A percentile compares a stretch with the other conserved stretches of the same genome.
phyloP scores from a whole-genome alignment of 92 coral and sea anemone species.

The Porites divaricata region DNA sequence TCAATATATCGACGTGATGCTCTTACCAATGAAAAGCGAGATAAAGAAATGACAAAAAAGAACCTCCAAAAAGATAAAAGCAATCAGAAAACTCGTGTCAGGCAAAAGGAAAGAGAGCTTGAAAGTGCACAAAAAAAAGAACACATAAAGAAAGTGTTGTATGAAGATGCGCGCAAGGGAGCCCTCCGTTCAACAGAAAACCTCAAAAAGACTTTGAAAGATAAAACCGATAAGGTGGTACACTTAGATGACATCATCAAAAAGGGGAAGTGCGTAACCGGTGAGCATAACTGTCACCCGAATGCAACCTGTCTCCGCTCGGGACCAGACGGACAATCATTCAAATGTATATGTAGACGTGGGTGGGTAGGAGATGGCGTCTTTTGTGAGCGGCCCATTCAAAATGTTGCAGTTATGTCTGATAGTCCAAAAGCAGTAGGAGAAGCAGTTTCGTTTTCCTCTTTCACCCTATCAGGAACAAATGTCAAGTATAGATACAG shows the following conservation, averaged over 20 bases:
- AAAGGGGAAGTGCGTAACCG: conserved; percentile 64
- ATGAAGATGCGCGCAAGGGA: conserved; percentile 17
- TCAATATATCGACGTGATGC: conserved; percentile 59
- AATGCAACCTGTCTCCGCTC: conserved; percentile 68
- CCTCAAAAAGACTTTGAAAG: conserved; percentile 40
- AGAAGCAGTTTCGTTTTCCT: conserved; percentile 47
- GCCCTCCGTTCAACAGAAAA: conserved; percentile 17
- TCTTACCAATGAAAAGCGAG: conserved; percentile 3
- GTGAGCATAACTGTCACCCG: conserved; percentile 71
- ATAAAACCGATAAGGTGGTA: conserved; percentile 36
- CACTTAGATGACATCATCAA: conserved; percentile 41
- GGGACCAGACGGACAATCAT: conserved; percentile 60
- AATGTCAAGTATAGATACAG: conserved; percentile 56
- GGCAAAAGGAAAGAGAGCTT: conserved; percentile 37
- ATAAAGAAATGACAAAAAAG: conserved; percentile 10
- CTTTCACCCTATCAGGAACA: conserved; percentile 62
- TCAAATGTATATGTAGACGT: conserved; percentile 55
- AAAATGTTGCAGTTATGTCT: conserved; percentile 53
- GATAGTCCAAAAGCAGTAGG: conserved; percentile 69
- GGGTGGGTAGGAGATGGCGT: conserved; percentile 69
- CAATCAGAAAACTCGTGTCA: conserved; percentile 28
- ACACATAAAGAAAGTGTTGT: conserved; percentile 14
- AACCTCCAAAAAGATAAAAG: conserved; percentile 39
- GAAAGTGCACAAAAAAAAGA: conserved; percentile 33
- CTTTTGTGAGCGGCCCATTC: conserved; percentile 60